phyloP scores from a whole-genome alignment of 2,888 invertebrate genomes.

The Linyphia triangularis region DNA sequence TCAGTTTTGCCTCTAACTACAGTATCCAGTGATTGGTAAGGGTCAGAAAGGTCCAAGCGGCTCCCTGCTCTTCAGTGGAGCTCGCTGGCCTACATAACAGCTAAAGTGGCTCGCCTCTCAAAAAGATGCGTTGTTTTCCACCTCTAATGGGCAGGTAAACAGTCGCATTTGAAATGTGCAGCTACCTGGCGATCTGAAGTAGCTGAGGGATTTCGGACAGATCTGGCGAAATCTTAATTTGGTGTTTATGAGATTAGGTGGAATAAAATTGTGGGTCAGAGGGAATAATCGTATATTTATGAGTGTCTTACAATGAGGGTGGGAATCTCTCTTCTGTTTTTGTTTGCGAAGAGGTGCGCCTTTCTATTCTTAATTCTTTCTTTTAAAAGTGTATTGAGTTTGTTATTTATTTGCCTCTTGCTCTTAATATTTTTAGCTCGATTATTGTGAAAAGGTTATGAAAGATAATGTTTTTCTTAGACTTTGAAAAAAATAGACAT shows the following conservation, averaged over 20 bases:
- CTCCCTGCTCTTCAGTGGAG: slow-evolving; percentile 10
- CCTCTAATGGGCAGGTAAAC: slow-evolving; percentile 17
- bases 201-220: neutral
- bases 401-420: neutral
- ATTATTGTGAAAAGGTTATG: neutral
- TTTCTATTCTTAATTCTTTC: neutral
- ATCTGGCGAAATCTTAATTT: slow-evolving; percentile 22
- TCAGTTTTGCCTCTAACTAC: slow-evolving; percentile 37
- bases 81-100: slow-evolving; percentile 45
- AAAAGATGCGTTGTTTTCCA: slow-evolving; percentile 18
- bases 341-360: neutral
- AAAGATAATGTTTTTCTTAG: neutral
- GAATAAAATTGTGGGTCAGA: slow-evolving; percentile 22
- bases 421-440: neutral
- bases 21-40: slow-evolving; percentile 36
- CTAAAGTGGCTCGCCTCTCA: slow-evolving; percentile 18
- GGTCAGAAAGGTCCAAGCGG: slow-evolving; percentile 36
- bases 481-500: neutral
- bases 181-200: slow-evolving; percentile 14
- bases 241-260: slow-evolving; percentile 29
- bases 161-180: slow-evolving; percentile 10
- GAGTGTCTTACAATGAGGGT: slow-evolving; percentile 28
- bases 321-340: slow-evolving; percentile 10
- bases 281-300: slow-evolving; percentile 31
- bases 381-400: neutral